Evolutionary conservation across 2,113 vertebrate genomes (phyloP).

Genomic region (Neolamprologus toae): DNA sequence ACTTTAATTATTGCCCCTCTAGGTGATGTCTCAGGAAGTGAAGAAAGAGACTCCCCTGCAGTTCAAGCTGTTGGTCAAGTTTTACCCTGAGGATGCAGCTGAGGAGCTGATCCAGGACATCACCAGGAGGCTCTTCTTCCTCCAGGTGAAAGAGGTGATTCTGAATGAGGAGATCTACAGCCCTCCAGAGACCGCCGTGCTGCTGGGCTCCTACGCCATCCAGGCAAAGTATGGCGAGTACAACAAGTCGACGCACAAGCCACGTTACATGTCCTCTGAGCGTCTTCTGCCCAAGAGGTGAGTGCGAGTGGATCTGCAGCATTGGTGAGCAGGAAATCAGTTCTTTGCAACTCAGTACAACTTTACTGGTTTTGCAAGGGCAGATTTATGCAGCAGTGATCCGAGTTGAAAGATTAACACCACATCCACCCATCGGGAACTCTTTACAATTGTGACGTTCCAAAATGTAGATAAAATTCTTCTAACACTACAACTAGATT

Average conservation of each 20-base stretch:
- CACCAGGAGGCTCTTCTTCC: conserved; percentile 92
- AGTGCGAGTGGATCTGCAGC: conserved; percentile 2
- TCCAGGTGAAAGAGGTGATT: conserved; percentile 91
- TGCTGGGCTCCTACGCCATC: conserved; percentile 91
- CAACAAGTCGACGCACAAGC: conserved; percentile 71
- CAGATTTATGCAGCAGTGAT: neutral
- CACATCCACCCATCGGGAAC: neutral
- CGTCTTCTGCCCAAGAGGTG: conserved; percentile 86
- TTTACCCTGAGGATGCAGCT: conserved; percentile 87
- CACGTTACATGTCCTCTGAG: conserved; percentile 82
- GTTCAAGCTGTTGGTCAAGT: conserved; percentile 90
- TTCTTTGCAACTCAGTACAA: neutral
- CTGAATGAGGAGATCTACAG: conserved; percentile 90
- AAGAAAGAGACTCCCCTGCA: conserved; percentile 85
- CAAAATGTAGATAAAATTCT: neutral
- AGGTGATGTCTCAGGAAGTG: conserved; percentile 92
- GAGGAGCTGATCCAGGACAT: conserved; percentile 97
- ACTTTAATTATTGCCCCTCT: neutral
- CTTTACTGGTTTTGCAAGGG: neutral
- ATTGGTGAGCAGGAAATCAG: neutral
- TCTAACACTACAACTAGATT: neutral
- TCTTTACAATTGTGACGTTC: neutral
- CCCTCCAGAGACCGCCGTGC: conserved; percentile 90
- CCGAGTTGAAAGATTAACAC: neutral
- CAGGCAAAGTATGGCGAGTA: conserved; percentile 92